Conservation (phyloP, 2,113 vertebrate species). For the Tor tambroides region DNA sequence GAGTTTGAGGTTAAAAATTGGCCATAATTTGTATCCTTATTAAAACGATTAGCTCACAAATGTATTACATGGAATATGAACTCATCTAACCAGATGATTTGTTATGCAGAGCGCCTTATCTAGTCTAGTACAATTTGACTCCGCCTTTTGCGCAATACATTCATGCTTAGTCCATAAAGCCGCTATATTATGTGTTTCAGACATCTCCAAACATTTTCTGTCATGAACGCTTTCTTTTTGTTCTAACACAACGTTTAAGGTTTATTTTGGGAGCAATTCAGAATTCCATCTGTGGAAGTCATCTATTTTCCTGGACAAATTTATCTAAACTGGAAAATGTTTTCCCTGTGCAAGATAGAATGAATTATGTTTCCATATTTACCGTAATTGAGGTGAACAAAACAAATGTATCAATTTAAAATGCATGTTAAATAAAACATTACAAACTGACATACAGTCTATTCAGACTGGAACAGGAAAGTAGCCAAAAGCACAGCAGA, state of each 20-base stretch:
- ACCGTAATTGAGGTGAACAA: conserved; percentile 16
- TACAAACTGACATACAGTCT: neutral
- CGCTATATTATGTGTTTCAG: too few species aligned
- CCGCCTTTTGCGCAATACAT: too few species aligned
- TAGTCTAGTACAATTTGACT: too few species aligned
- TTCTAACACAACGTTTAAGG: conserved; percentile 9
- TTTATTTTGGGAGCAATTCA: conserved; percentile 45
- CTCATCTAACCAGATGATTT: conserved; percentile 15
- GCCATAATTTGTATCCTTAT: neutral
- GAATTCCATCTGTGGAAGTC: conserved; percentile 41
- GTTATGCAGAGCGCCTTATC: neutral
- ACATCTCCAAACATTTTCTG: neutral
- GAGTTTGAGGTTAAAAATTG: neutral
- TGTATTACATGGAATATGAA: neutral
- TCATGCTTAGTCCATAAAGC: too few species aligned
- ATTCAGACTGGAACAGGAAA: conserved; percentile 2
- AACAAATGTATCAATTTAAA: conserved; percentile 27
- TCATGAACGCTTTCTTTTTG: neutral
- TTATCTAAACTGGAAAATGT: conserved; percentile 50
- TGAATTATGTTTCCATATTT: neutral
- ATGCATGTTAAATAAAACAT: conserved; percentile 1
- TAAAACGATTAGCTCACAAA: conserved; percentile 25
- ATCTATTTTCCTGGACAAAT: conserved; percentile 35
- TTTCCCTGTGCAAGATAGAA: neutral
- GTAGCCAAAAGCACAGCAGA: neutral